phyloP scores from a whole-genome alignment of 1,140 invertebrate genomes.

The Bombyx mandarina region DNA sequence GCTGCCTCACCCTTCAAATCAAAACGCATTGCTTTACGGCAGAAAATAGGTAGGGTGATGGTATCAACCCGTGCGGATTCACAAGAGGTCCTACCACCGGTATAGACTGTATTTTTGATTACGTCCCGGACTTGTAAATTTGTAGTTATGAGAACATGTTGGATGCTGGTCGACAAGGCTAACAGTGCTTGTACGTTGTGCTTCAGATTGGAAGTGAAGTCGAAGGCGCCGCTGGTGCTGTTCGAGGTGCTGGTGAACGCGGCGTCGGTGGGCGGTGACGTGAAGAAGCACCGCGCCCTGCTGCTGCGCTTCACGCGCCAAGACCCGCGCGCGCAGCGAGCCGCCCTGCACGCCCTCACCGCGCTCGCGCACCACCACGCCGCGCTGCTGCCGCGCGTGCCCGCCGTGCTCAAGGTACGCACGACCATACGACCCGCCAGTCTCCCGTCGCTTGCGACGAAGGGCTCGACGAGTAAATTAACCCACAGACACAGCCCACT shows the following conservation, averaged over 20 bases:
- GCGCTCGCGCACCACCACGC: constrained; percentile 89
- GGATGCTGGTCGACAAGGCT: too few species aligned
- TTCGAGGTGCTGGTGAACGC: constrained; percentile 94
- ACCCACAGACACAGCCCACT: too few species aligned
- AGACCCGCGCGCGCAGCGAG: constrained; percentile 93
- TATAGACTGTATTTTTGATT: too few species aligned
- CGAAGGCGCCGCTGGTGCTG: constrained; percentile 93
- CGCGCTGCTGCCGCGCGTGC: constrained; percentile 87
- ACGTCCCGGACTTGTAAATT: too few species aligned
- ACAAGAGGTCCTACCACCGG: too few species aligned
- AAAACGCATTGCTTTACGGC: too few species aligned
- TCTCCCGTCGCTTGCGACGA: not conserved
- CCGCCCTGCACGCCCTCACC: constrained; percentile 95
- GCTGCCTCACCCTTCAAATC: too few species aligned
- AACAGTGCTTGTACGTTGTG: not conserved
- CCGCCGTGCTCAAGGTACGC: constrained; percentile 88
- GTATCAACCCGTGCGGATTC: too few species aligned
- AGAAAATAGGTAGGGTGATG: too few species aligned
- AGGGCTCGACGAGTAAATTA: too few species aligned
- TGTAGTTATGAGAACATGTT: too few species aligned
- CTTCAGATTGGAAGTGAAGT: constrained; percentile 89
- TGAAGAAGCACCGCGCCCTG: constrained; percentile 78
- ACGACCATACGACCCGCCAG: not conserved
- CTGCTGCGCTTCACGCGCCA: constrained; percentile 90
- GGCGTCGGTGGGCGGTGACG: constrained; percentile 81